These are phyloP conservation scores for Trilocha varians DNA, from an alignment of 2,888 invertebrate species.

Conservation along the genomic window DNA sequence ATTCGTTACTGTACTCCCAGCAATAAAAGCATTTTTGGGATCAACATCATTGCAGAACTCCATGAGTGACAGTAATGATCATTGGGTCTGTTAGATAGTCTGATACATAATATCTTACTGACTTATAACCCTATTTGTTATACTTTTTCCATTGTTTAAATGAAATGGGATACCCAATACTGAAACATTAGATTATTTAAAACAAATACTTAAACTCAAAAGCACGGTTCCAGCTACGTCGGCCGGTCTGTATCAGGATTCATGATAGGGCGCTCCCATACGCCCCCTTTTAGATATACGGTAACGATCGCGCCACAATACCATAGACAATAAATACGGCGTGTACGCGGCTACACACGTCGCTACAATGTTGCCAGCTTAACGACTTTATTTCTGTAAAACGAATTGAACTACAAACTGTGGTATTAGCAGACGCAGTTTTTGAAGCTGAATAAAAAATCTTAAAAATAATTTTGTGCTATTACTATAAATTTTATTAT, in stretches of 20 bases:
- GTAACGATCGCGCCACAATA: constrained; percentile 69
- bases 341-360: constrained; percentile 56
- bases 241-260: constrained; percentile 66
- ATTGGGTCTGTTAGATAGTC: no score
- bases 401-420: constrained; percentile 4
- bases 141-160: no score
- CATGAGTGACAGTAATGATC: no score
- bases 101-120: no score
- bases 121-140: no score
- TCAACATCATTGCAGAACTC: no score
- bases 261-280: constrained; percentile 61
- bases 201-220: constrained; percentile 16
- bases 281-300: constrained; percentile 65
- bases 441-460: not conserved
- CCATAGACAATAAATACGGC: constrained; percentile 68
- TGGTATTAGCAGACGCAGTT: no score
- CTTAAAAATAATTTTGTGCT: not conserved
- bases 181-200: no score
- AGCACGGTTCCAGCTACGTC: constrained; percentile 35
- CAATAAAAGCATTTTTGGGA: no score
- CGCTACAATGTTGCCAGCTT: constrained; percentile 9
- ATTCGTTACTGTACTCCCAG: no score
- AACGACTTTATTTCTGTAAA: not conserved
- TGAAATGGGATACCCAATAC: no score
- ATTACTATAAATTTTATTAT: no score